Percentiles rank a stretch among this genome's conserved stretches.
Evolutionary conservation across 2,888 invertebrate genomes (phyloP).

Genomic region (Drosophila meridiana): DNA sequence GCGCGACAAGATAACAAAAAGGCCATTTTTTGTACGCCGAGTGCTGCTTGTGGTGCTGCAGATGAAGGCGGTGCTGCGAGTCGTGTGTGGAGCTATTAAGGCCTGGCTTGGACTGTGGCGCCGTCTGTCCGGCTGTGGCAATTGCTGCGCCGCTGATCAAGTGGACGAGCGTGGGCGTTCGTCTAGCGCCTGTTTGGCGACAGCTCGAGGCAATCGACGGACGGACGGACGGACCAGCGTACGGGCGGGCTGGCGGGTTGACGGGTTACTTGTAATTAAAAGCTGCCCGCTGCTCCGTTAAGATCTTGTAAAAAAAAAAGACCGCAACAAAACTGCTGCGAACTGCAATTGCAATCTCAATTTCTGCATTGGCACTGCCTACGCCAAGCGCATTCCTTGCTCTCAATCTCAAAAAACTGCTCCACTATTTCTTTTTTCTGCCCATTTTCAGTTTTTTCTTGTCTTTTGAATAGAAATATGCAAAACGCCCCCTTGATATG

Average conservation of each 20-base stretch:
- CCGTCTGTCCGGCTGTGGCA: slow-evolving; percentile 46
- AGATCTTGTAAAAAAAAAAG: slow-evolving; percentile 30
- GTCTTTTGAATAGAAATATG: slow-evolving; percentile 32
- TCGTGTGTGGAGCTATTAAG: slow-evolving; percentile 57
- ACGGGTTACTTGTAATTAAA: slow-evolving; percentile 66
- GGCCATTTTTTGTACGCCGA: slow-evolving; percentile 53
- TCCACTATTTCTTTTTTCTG: slow-evolving; percentile 19
- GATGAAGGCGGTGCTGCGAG: slow-evolving; percentile 8
- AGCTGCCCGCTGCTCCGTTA: slow-evolving; percentile 46
- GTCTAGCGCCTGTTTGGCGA: slow-evolving; percentile 76
- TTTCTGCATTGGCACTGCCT: slow-evolving; percentile 59
- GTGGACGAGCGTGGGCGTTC: slow-evolving; percentile 73
- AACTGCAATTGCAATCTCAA: slow-evolving; percentile 25
- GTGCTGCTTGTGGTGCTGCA: slow-evolving; percentile 12
- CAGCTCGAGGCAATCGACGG: slow-evolving; percentile 58
- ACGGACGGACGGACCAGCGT: slow-evolving; percentile 5
- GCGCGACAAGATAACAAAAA: slow-evolving; percentile 78
- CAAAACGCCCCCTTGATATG: slow-evolving; percentile 48
- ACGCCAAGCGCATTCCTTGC: slow-evolving; percentile 67
- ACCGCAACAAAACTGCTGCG: slow-evolving; percentile 35
- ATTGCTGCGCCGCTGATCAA: slow-evolving; percentile 48
- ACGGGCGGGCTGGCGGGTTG: slow-evolving; percentile 26
- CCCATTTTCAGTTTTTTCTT: not conserved
- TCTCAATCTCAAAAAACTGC: slow-evolving; percentile 47
- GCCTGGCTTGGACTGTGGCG: slow-evolving; percentile 44